These are phyloP conservation scores for Melinaea menophilus DNA, from an alignment of 2,888 invertebrate genomes.

Conservation along the genomic window DNA sequence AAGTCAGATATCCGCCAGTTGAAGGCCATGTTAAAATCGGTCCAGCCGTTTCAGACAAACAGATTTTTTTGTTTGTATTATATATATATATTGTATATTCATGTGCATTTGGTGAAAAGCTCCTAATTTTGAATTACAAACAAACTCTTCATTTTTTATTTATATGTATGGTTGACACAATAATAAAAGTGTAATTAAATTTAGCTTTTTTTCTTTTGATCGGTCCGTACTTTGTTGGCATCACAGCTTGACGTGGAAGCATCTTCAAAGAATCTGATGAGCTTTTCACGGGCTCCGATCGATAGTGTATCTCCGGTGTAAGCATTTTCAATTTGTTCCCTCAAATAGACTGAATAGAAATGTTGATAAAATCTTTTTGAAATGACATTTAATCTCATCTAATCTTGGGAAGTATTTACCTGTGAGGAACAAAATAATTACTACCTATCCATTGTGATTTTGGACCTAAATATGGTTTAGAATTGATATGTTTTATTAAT, in stretches of 20 bases:
- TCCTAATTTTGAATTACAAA: too few species aligned
- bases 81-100: too few species aligned
- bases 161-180: background rate
- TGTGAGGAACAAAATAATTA: background rate
- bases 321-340: conserved; percentile 5
- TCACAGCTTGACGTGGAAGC: background rate
- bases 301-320: conserved; percentile 4
- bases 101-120: too few species aligned
- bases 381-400: background rate
- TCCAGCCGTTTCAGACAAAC: too few species aligned
- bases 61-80: too few species aligned
- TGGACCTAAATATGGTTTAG: background rate
- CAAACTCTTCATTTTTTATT: background rate
- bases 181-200: background rate
- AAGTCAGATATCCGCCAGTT: too few species aligned
- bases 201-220: background rate
- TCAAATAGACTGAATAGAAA: conserved; percentile 1
- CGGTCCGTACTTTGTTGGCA: background rate
- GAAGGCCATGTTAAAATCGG: too few species aligned
- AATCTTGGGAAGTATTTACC: background rate
- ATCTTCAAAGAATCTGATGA: background rate
- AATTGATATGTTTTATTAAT: too few species aligned
- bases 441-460: background rate
- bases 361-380: conserved; percentile 1
- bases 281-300: background rate